Percentiles rank a stretch among this genome's conserved stretches.
phyloP scores from a whole-genome alignment of 1,140 invertebrate species.

The Drosophila nasuta region DNA sequence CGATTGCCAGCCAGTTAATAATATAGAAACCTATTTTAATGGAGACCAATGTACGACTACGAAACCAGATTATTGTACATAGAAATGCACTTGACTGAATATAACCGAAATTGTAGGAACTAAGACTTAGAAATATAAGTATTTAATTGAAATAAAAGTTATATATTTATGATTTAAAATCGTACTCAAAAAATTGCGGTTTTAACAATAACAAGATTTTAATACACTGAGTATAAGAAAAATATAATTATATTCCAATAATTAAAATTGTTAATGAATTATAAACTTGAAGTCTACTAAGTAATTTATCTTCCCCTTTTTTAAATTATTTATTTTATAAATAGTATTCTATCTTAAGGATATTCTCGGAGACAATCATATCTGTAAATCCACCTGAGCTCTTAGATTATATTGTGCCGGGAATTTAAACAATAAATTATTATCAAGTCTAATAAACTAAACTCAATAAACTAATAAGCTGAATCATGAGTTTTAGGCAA shows the following conservation, averaged over 20 bases:
- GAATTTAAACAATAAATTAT: not conserved
- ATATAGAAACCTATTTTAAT: slow-evolving; percentile 35
- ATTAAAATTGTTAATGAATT: too few relatives aligned
- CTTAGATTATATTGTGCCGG: not conserved
- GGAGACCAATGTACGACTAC: not conserved
- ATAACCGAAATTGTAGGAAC: too few relatives aligned
- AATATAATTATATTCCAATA: too few relatives aligned
- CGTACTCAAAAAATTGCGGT: too few relatives aligned
- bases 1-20: not conserved
- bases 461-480: slow-evolving; percentile 3
- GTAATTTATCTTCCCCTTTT: not conserved
- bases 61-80: slow-evolving; percentile 47
- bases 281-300: too few relatives aligned
- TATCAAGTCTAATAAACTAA: not conserved
- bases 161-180: too few relatives aligned
- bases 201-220: too few relatives aligned
- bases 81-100: not conserved
- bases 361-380: not conserved
- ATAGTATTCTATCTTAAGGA: not conserved
- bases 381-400: not conserved
- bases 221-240: too few relatives aligned
- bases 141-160: too few relatives aligned
- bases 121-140: too few relatives aligned
- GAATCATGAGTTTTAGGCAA: not conserved
- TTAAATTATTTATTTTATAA: not conserved